A percentile compares a stretch with the other conserved stretches of the same genome.
Evolutionary conservation across 2,113 vertebrate genomes (phyloP).

Genomic region (Eublepharis macularius): DNA sequence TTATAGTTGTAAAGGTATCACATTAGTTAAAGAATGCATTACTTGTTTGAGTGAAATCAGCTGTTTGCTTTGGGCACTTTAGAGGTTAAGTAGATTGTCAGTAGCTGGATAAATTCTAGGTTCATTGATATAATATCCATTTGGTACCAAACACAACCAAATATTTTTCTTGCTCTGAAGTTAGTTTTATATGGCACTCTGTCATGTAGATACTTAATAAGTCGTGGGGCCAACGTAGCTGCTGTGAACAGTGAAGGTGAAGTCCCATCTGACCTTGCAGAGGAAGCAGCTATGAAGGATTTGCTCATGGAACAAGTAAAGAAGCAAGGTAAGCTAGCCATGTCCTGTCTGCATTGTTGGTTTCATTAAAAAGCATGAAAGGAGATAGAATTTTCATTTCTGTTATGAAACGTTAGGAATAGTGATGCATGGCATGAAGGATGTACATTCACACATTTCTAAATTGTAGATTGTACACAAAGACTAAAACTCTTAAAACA

Average conservation of each 20-base stretch:
- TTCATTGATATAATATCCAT: slow-evolving; percentile 2
- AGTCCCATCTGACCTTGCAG: slow-evolving; percentile 89
- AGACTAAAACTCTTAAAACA: background rate
- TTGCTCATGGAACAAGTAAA: slow-evolving; percentile 85
- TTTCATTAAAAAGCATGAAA: background rate
- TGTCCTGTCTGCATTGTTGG: rapidly evolving
- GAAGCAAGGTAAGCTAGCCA: slow-evolving; percentile 77
- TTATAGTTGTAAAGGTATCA: background rate
- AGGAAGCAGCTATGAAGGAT: slow-evolving; percentile 90
- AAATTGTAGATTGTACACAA: background rate
- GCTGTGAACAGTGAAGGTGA: slow-evolving; percentile 94
- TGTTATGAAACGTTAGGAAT: background rate
- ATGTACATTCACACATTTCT: background rate
- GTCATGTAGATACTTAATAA: slow-evolving; percentile 83
- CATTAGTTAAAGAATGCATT: background rate
- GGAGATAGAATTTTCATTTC: background rate
- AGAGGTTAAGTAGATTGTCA: background rate
- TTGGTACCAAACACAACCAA: background rate
- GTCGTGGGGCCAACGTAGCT: slow-evolving; percentile 82
- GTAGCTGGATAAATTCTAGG: background rate
- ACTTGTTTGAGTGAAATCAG: background rate
- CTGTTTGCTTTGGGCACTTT: background rate
- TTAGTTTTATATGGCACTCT: slow-evolving; percentile 18
- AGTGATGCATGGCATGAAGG: background rate
- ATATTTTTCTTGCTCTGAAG: background rate